phyloP scores from a whole-genome alignment of 2,113 vertebrate genomes.

The Genyomyrus donnyi region DNA sequence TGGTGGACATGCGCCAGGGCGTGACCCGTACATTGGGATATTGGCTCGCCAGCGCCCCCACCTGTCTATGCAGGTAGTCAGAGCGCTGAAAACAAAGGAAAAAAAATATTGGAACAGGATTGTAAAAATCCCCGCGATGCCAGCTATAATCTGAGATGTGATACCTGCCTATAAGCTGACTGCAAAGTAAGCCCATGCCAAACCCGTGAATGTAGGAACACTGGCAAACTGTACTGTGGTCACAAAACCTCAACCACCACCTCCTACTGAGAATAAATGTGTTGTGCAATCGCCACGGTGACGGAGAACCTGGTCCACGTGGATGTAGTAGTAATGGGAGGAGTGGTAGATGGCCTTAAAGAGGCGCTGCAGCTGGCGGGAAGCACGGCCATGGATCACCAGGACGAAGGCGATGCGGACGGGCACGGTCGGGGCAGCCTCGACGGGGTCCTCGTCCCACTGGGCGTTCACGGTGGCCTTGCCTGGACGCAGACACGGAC shows the following conservation, averaged over 20 bases:
- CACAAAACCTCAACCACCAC: background rate
- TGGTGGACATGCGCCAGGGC: constrained; percentile 94
- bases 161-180: background rate
- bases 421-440: constrained; percentile 73
- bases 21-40: constrained; percentile 88
- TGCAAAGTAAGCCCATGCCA: background rate
- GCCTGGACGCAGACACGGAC: constrained; percentile 53
- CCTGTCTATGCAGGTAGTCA: constrained; percentile 88
- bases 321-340: constrained; percentile 95
- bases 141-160: background rate
- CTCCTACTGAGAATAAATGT: background rate
- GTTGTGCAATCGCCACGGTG: background rate
- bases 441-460: constrained; percentile 90
- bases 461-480: constrained; percentile 86
- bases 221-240: background rate
- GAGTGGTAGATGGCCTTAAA: constrained; percentile 98
- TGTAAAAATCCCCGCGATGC: background rate
- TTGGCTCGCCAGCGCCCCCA: constrained; percentile 68
- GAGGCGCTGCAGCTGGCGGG: constrained; percentile 90
- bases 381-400: constrained; percentile 88
- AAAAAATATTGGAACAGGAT: background rate
- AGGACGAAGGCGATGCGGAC: constrained; percentile 88
- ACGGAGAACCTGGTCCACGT: constrained; percentile 84
- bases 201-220: background rate
- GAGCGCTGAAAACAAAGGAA: constrained; percentile 66